These are phyloP conservation scores for Zele albiditarsus DNA, from an alignment of 2,888 invertebrate genomes.

Conservation along the genomic window DNA sequence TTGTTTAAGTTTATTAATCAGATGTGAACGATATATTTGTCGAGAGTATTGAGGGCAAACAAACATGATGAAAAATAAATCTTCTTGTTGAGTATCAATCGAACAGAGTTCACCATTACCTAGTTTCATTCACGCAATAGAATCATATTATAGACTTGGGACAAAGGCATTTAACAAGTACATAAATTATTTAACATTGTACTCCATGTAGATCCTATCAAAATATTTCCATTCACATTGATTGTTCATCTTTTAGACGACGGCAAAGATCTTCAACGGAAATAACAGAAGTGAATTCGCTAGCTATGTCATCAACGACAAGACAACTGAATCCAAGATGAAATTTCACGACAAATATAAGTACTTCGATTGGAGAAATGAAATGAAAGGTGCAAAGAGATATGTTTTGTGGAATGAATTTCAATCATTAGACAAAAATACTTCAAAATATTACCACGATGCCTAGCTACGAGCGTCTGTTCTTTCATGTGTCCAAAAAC, in stretches of 20 bases:
- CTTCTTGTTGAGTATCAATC: background rate
- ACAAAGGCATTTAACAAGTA: background rate
- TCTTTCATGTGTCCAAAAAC: slow-evolving; percentile 53
- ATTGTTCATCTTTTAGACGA: slow-evolving; percentile 40
- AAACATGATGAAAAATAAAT: background rate
- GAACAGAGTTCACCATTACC: too few relatives aligned
- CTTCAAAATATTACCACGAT: slow-evolving; percentile 60
- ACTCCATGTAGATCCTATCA: background rate
- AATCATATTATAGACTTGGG: too few relatives aligned
- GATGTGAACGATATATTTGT: background rate
- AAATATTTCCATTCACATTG: slow-evolving; percentile 28
- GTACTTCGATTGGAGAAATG: slow-evolving; percentile 2
- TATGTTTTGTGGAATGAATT: slow-evolving; percentile 50
- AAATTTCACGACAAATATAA: background rate
- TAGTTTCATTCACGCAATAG: too few relatives aligned
- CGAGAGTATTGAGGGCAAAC: background rate
- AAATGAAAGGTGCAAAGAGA: background rate
- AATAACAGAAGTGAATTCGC: background rate
- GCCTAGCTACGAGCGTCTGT: slow-evolving; percentile 60
- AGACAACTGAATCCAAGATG: slow-evolving; percentile 8
- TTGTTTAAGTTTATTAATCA: background rate
- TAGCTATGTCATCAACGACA: background rate
- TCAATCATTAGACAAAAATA: slow-evolving; percentile 59
- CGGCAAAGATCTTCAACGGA: background rate
- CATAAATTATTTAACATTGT: background rate